Conservation (phyloP, 2,888 invertebrate genomes). For the Acanthosepion pharaonis region DNA sequence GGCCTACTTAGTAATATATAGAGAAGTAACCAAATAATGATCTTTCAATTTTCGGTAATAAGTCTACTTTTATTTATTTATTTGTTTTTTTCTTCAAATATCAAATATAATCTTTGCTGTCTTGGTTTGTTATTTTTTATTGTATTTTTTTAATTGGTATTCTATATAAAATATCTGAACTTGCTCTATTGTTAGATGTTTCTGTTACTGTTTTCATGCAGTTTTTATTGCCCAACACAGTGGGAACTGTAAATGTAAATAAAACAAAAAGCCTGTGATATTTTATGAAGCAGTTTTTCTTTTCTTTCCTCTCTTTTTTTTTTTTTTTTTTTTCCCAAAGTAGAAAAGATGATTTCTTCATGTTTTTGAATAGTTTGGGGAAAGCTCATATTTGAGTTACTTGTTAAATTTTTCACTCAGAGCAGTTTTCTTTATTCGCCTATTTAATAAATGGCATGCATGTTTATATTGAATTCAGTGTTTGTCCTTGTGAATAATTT, state of each 20-base stretch:
- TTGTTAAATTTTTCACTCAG: not conserved
- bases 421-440: not conserved
- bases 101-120: slow-evolving; percentile 9
- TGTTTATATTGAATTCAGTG: not conserved
- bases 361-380: not conserved
- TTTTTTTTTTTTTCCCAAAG: not conserved
- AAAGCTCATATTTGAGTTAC: slow-evolving; percentile 22
- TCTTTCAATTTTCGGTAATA: not conserved
- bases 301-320: not conserved
- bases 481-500: not conserved
- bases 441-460: not conserved
- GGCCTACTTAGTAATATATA: not conserved
- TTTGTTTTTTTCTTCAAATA: not conserved
- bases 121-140: not conserved
- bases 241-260: not conserved
- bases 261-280: slow-evolving; percentile 17
- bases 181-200: not conserved
- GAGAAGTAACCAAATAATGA: not conserved
- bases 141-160: not conserved
- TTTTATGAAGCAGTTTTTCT: not conserved
- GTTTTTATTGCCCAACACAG: not conserved
- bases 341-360: not conserved
- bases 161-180: too few relatives aligned
- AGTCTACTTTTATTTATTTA: not conserved
- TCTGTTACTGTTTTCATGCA: not conserved